Evolutionary conservation across 2,797 vertebrate genomes (phyloP).

Genomic region (Gorsachius magnificus): DNA sequence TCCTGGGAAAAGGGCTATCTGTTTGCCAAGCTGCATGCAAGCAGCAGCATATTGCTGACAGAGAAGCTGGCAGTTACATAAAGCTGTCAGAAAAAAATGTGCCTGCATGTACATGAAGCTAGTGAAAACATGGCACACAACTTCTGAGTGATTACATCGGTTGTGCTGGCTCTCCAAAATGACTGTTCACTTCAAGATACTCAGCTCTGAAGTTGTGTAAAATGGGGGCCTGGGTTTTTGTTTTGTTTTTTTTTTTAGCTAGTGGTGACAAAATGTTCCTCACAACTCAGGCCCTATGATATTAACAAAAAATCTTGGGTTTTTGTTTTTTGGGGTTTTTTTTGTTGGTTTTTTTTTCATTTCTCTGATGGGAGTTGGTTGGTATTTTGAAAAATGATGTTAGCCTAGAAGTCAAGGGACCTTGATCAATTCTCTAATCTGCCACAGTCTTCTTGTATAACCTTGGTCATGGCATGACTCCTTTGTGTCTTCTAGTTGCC

Average conservation of each 20-base stretch:
- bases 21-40: background rate
- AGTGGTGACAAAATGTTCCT: background rate
- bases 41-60: background rate
- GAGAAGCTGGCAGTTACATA: background rate
- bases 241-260: background rate
- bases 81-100: background rate
- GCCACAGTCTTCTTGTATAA: background rate
- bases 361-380: background rate
- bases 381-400: background rate
- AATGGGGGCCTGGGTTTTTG: background rate
- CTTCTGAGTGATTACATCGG: background rate
- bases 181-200: background rate
- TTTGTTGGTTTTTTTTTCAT: background rate
- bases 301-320: background rate
- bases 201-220: background rate
- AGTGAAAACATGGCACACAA: background rate
- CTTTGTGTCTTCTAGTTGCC: background rate
- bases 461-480: background rate
- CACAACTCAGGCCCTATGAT: background rate
- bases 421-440: background rate
- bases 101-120: background rate
- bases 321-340: rapidly evolving
- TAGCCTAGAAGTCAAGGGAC: background rate
- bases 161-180: background rate
- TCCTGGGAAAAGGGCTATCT: background rate